Evolutionary conservation across 23 tunicate species (phyloP), one percentile per base, ranked within the genome.

Genomic region (Ciona savignyi): DNA sequence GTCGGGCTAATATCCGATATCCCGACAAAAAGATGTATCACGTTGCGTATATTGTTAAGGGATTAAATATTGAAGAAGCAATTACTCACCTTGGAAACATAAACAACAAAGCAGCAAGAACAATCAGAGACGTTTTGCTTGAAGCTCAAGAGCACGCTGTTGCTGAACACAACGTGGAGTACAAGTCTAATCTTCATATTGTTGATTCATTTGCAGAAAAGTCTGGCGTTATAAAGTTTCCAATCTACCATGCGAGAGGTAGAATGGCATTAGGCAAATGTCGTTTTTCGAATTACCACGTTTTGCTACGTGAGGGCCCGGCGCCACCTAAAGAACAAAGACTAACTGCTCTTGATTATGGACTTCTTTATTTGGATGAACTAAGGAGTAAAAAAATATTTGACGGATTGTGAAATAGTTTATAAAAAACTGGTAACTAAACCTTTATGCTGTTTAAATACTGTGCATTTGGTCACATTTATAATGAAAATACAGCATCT

Each of bases 141-240:
- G 97, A 91, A 67, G 97, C 97, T 22, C 91, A 91, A 61, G 97
- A 91, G 42, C 20, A 60, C 25, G 97, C 91, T 4, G 90, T 80
- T 1, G 70, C 32, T 23, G 83, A 91, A 28, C 97, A 91, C 64
- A 91, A 91, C 35, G 86, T 91, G 1, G 97, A 91, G 67, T 91
- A 78, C 63, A 91, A 85, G 34, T 85, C 93, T 67, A 91, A 91
- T 34, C 48, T 91, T 3, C 97, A 91, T 65, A 42, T 91, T 72
- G 97, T 70, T 0, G 48, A 51, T 9, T 86, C 93, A 27, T 84
- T 90, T 60, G 79, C 78, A 25, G 63, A 25, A 2, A 28, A 30
- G 25, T 61, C 83, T 0, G 83, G 85, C 6, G 29, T 29, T 34
- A 49, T 76, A 30, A 71, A 65, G 30, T 79, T 84, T 62, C 32